Base-by-base conservation (phyloP, 2,888 invertebrate species). In the Limenitis camilla region DNA sequence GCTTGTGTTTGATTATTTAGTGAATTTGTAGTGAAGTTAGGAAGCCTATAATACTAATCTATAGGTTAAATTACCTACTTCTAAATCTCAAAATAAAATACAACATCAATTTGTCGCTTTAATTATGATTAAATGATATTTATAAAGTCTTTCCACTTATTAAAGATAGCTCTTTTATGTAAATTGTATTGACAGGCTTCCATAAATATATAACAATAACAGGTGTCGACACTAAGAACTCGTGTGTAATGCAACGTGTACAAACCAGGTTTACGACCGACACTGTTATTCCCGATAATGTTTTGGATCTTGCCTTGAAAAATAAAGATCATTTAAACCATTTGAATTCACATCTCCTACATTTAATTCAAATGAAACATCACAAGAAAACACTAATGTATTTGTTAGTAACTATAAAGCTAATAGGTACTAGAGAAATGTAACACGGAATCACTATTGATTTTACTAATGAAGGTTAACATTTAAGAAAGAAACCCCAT, bases 241-340 rank as follows among this genome's bases (percentile, higher is more conserved):
- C 63, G 67, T 70, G 71, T 69, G 58, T 55, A 70, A 69, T 68
- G 67, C 64, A 72, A 75, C 65, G 69, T 73, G 71, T 87, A 87
- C 87, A 79, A 86, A 87, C 87, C 87, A 87, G 84, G 71, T 86
- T 85, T 70, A 87, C 87, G 76, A 87, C 87, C 69, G 87, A 87
- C 78, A 87, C 87, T 77, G 87, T 87, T 60, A 87, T 85, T 72
- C 76, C 87, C 64, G 86, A 85, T 67, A 84, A 81, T 58, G 85
- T 78, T 82, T 85, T 84, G 62, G 86, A 84, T 78, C 84, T 83
- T 73, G 78, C 82, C 85, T 85, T 84, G 78, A 82, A 49, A 53
- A 60, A 70, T 82, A 76, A 69, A 81, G 78, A 65, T 64, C 40
- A 70, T 82, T 81, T 72, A 82, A 40, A 45, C 40, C 8, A 29